Conservation (phyloP, 2,888 invertebrate species). For the Anoplius nigerrimus region DNA sequence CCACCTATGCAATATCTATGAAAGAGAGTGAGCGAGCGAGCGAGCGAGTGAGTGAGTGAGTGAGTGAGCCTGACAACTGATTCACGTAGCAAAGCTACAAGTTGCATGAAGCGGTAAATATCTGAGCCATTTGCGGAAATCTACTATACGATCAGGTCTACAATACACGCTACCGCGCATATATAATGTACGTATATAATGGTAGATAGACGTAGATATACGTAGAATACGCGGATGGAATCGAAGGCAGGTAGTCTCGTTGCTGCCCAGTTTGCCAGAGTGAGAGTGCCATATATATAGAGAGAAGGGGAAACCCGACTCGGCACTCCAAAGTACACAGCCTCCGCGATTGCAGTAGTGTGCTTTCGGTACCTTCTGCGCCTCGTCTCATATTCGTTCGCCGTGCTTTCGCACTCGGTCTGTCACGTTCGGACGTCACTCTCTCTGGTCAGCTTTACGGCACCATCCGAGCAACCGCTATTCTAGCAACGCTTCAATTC, state of each 20-base stretch:
- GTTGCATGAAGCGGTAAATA: no score
- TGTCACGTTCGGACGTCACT: no score
- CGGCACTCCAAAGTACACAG: constrained; percentile 71
- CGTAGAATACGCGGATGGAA: constrained; percentile 40
- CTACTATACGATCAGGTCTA: no score
- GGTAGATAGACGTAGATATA: no score
- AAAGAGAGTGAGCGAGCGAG: not conserved
- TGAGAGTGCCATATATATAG: constrained; percentile 68
- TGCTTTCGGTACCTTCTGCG: constrained; percentile 51
- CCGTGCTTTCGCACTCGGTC: constrained; percentile 58
- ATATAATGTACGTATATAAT: no score
- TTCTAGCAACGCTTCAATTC: constrained; percentile 19
- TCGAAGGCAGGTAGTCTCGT: constrained; percentile 45
- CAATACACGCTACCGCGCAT: no score
- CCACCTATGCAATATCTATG: no score
- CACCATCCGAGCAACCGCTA: constrained; percentile 43
- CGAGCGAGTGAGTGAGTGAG: not conserved
- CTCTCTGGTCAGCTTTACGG: no score
- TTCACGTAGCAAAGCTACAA: no score
- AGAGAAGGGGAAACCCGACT: constrained; percentile 69
- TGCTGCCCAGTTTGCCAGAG: constrained; percentile 42
- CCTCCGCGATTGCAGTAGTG: constrained; percentile 71
- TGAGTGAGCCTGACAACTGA: not conserved
- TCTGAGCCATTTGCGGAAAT: no score
- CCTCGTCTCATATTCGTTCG: constrained; percentile 53